Conservation (phyloP, 2,797 vertebrate genomes). For the Spinibarbus caldwelli region DNA sequence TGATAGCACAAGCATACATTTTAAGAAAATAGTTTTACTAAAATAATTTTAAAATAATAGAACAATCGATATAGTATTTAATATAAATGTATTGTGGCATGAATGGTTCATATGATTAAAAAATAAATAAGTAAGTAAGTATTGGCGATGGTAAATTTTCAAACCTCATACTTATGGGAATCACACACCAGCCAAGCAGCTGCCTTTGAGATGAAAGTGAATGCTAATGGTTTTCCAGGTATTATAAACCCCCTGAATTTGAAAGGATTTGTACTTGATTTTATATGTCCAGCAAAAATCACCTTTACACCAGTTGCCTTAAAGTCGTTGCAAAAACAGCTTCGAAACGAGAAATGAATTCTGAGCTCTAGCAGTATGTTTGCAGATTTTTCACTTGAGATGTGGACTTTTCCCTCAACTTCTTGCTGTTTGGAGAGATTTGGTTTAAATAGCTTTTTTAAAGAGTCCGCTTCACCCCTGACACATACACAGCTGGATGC, state of each 20-base stretch:
- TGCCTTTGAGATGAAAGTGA: not conserved
- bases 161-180: not conserved
- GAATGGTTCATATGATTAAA: not conserved
- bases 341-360: not conserved
- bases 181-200: not conserved
- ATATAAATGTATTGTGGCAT: not conserved
- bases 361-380: not conserved
- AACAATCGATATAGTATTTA: not conserved
- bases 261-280: not conserved
- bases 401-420: not conserved
- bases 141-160: not conserved
- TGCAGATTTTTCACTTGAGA: not conserved
- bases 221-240: not conserved
- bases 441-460: conserved; percentile 15
- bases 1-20: not conserved
- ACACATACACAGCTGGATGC: conserved; percentile 42
- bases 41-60: not conserved
- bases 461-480: conserved; percentile 29
- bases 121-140: not conserved
- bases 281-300: conserved; percentile 16
- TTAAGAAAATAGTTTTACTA: not conserved
- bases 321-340: not conserved
- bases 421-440: not conserved
- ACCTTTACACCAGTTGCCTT: not conserved
- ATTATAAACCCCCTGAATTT: not conserved